Evolutionary conservation across 64 coral and sea anemone genomes (phyloP).

Genomic region (Porites australiensis): DNA sequence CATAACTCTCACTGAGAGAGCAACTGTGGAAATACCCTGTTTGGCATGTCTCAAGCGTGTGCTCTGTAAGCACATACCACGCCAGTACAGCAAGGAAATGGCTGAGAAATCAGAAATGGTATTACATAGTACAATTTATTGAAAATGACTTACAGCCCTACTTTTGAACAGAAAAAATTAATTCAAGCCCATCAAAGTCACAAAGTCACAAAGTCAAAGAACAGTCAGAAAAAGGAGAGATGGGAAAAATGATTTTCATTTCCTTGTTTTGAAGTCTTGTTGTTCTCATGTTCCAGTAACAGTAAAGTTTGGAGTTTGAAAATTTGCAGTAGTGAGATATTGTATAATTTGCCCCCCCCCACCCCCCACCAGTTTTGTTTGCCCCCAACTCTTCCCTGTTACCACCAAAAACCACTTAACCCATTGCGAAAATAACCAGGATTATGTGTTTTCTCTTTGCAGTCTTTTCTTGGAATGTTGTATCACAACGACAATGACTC

Average conservation of each 20-base stretch:
- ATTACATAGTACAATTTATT: background rate
- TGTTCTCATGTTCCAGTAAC: conserved; percentile 16
- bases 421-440: background rate
- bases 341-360: background rate
- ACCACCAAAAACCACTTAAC: conserved; percentile 14
- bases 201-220: background rate
- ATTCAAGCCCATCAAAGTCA: background rate
- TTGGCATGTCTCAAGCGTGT: conserved; percentile 27
- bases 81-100: conserved; percentile 43
- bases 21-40: conserved; percentile 47
- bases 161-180: background rate
- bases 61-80: conserved; percentile 41
- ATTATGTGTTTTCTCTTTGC: conserved; percentile 22
- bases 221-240: conserved; percentile 14
- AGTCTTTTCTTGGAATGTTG: conserved; percentile 57
- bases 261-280: conserved; percentile 17
- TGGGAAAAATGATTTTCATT: background rate
- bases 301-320: conserved; percentile 10
- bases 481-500: conserved; percentile 55
- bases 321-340: conserved; percentile 3
- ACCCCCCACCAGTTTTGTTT: background rate
- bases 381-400: background rate
- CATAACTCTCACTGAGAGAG: conserved; percentile 41
- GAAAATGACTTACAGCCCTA: background rate
- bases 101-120: conserved; percentile 58